Base-by-base conservation (phyloP, 2,797 vertebrate species). In the Clarias platycephalus region DNA sequence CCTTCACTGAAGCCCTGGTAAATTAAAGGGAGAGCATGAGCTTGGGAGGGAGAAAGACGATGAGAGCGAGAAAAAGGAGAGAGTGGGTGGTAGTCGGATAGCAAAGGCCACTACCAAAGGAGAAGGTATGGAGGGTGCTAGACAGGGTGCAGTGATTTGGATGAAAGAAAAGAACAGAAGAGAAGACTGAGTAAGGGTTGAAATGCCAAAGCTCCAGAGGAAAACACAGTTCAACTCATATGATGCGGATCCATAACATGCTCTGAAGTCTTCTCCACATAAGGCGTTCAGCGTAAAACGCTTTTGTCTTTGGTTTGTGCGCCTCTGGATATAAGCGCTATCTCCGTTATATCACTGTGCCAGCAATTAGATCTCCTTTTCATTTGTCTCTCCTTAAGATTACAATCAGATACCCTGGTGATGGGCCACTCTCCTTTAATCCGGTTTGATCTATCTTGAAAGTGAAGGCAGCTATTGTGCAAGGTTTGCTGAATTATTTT, bases 21-120 rank as follows among this genome's bases (percentile, higher is more conserved):
- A 95, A 95, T 96, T 94, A 95, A 94, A 95, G 92, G 93, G 93
- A 94, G 94, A 94, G 93, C 91, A 92, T 91, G 88, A 86, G 82
- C 86, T 86, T 84, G 66, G 87, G 92, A 89, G 89, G 85, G 89
- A 86, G 84, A 83, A 68, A 76, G 84, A 78, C 77, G 82, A 84
- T 86, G 62, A 60, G 83, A 72, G 84, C 84, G 81, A 83, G 83
- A 85, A 31, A 89, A 91, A 84, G 89, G 49, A 84, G 74, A 83
- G 86, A 87, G 90, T 87, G 89, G 89, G 88, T 85, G 84, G 89
- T 83, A 86, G 85, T 64, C 40, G 82, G 85, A 76, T 76, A 89
- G 84, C 75, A 86, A 85, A 88, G 87, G 86, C 88, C 77, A 83
- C 78, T 87, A 85, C 75, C 80, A 87, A 85, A 88, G 84, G 83